A percentile compares a stretch with the other conserved stretches of the same genome.
phyloP scores from a whole-genome alignment of 1,140 invertebrate species.

The Zaprionus camerounensis region DNA sequence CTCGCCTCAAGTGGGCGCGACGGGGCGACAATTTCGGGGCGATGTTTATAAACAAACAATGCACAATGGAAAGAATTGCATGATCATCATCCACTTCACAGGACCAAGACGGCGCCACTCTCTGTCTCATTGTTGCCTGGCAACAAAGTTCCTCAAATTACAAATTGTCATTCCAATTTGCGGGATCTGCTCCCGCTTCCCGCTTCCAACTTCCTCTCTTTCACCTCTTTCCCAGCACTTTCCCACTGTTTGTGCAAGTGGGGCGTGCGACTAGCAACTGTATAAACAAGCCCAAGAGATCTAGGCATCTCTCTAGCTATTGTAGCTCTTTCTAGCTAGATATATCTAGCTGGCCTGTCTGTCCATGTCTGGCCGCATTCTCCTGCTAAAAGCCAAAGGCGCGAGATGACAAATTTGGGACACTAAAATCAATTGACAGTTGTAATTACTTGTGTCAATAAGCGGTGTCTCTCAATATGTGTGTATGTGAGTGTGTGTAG shows the following conservation, averaged over 20 bases:
- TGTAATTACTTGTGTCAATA: slow-evolving; percentile 77
- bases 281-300: slow-evolving; percentile 49
- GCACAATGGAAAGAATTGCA: slow-evolving; percentile 34
- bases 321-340: slow-evolving; percentile 16
- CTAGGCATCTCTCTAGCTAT: not conserved
- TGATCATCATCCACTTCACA: slow-evolving; percentile 54
- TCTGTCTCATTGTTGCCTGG: not conserved
- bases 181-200: not conserved
- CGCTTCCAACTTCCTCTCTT: not conserved
- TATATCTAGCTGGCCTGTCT: not conserved
- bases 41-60: slow-evolving; percentile 75
- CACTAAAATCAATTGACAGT: slow-evolving; percentile 79
- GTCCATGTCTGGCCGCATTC: slow-evolving; percentile 52
- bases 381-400: slow-evolving; percentile 61
- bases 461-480: slow-evolving; percentile 5
- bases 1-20: slow-evolving; percentile 66
- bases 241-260: slow-evolving; percentile 18
- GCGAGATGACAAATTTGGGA: slow-evolving; percentile 71
- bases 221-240: slow-evolving; percentile 17
- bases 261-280: slow-evolving; percentile 61
- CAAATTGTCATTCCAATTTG: slow-evolving; percentile 29
- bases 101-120: slow-evolving; percentile 23
- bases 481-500: not conserved
- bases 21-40: slow-evolving; percentile 29
- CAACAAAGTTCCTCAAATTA: slow-evolving; percentile 56